These are phyloP conservation scores for Peromyscus maniculatus DNA, from an alignment of 2,113 vertebrate genomes.

Conservation along the genomic window DNA sequence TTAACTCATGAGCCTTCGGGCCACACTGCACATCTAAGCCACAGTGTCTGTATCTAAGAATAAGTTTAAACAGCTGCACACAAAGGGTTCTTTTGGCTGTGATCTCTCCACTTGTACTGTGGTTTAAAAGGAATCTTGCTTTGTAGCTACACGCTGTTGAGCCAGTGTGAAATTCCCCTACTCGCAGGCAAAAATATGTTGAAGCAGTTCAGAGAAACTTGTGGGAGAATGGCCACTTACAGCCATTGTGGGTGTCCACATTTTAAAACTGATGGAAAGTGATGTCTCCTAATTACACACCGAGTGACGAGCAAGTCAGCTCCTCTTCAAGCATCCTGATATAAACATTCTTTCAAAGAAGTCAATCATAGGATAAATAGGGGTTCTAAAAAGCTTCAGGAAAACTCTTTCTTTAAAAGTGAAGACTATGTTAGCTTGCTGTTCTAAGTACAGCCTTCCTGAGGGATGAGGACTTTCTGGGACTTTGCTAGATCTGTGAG, in stretches of 20 bases:
- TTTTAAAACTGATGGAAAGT: slow-evolving; percentile 76
- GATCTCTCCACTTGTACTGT: neutral
- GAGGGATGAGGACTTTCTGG: neutral
- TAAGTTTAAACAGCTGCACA: neutral
- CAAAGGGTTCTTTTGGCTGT: neutral
- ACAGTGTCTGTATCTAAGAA: neutral
- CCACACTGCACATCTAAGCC: neutral
- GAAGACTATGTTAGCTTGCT: slow-evolving; percentile 7
- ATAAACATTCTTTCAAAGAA: slow-evolving; percentile 60
- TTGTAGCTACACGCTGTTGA: neutral
- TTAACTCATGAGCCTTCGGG: neutral
- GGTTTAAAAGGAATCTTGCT: slow-evolving; percentile 15
- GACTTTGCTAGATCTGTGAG: slow-evolving; percentile 33
- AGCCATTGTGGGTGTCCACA: slow-evolving; percentile 56
- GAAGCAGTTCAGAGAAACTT: neutral
- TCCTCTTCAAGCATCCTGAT: slow-evolving; percentile 44
- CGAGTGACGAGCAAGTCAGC: slow-evolving; percentile 59
- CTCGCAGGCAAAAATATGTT: slow-evolving; percentile 58
- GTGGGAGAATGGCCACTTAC: slow-evolving; percentile 30
- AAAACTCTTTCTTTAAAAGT: slow-evolving; percentile 4
- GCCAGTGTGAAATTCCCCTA: neutral
- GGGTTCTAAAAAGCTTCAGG: neutral
- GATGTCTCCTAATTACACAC: slow-evolving; percentile 55
- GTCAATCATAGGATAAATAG: slow-evolving; percentile 1
- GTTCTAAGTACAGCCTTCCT: neutral